Percentiles rank a stretch among this genome's conserved stretches.
Conservation (phyloP, 2,113 vertebrate species). For the Proteles cristata region DNA sequence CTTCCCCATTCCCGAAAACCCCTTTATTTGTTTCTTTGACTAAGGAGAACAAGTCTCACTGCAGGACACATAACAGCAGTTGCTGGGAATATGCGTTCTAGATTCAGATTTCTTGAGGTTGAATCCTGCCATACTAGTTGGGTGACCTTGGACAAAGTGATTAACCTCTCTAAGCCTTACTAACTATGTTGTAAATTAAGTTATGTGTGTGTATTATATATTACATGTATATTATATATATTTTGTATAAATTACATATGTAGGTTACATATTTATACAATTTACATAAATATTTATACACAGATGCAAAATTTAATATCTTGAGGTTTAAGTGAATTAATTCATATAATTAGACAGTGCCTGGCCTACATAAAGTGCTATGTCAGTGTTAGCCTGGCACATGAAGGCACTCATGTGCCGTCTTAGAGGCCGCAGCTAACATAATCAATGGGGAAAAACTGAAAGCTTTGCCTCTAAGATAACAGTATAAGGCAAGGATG, state of each 20-base stretch:
- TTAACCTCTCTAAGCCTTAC: slow-evolving; percentile 24
- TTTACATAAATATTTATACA: background rate
- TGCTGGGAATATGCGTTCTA: background rate
- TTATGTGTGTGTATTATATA: background rate
- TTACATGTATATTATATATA: background rate
- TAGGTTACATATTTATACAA: background rate
- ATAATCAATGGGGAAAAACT: background rate
- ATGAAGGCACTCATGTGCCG: background rate
- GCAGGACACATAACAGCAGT: background rate
- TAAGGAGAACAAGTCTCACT: background rate
- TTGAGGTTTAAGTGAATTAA: background rate
- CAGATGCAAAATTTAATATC: background rate
- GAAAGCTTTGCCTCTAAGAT: background rate
- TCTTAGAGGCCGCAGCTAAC: background rate
- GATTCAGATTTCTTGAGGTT: background rate
- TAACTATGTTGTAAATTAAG: background rate
- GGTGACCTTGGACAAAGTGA: background rate
- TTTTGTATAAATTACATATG: background rate
- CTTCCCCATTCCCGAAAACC: background rate
- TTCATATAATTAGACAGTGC: background rate
- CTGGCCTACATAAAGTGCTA: background rate
- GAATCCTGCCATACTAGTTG: background rate
- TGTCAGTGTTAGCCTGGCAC: background rate
- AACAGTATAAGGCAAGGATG: background rate
- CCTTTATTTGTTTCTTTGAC: background rate